phyloP scores from a whole-genome alignment of 2,113 vertebrate species.

The Haemorhous mexicanus region DNA sequence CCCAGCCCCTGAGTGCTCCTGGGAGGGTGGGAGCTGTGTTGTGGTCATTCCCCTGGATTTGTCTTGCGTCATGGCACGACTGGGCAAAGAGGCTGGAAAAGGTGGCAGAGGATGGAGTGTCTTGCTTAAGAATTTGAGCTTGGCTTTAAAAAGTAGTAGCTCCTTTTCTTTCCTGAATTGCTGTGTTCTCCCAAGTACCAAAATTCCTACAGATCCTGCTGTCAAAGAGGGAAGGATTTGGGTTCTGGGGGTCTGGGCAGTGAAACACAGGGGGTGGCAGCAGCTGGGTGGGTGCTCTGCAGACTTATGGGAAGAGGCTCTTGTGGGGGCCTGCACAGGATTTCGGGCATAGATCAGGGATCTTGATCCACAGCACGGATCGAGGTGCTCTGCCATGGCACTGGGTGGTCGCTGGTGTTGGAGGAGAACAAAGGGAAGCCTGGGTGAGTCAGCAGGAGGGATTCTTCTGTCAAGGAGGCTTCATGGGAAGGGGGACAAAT shows the following conservation, averaged over 20 bases:
- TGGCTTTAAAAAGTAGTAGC: not conserved
- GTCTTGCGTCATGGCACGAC: not conserved
- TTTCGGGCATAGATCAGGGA: not conserved
- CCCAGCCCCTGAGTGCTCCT: fast-evolving
- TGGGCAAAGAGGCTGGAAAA: not conserved
- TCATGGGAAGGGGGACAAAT: not conserved
- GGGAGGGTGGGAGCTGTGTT: not conserved
- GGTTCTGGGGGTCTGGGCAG: not conserved
- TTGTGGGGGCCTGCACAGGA: not conserved
- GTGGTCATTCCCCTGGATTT: not conserved
- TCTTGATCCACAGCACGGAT: fast-evolving
- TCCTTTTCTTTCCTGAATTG: not conserved
- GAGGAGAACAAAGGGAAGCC: slow-evolving; percentile 16
- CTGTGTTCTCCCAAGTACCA: not conserved
- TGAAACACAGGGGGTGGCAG: not conserved
- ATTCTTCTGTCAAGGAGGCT: not conserved
- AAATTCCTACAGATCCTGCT: not conserved
- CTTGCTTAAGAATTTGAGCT: not conserved
- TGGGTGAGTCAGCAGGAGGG: slow-evolving; percentile 54
- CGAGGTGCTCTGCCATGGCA: not conserved
- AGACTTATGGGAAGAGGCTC: not conserved
- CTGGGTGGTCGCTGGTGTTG: not conserved
- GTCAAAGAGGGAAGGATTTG: not conserved
- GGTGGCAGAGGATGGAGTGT: not conserved
- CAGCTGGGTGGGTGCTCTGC: not conserved